Evolutionary conservation across 2,797 vertebrate genomes (phyloP).

Genomic region (Peromyscus eremicus): DNA sequence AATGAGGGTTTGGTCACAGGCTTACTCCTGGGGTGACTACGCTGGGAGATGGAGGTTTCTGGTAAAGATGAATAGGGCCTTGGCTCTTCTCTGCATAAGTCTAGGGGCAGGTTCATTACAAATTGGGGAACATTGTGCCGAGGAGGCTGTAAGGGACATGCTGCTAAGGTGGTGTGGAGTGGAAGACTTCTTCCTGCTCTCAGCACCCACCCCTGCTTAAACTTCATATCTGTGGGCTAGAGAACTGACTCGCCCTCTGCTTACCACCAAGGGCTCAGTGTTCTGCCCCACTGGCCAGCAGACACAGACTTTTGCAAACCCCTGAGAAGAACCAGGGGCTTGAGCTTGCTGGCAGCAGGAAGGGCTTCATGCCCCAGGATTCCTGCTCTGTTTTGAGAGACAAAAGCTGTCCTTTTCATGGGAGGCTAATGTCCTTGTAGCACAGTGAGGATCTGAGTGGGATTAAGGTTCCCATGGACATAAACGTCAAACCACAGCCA

Average conservation of each 20-base stretch:
- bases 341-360: neutral
- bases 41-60: neutral
- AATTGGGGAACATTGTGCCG: fast-evolving
- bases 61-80: neutral
- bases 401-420: neutral
- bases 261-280: neutral
- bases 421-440: neutral
- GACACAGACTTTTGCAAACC: constrained; percentile 11
- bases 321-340: neutral
- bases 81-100: neutral
- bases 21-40: neutral
- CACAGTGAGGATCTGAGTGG: neutral
- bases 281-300: neutral
- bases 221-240: neutral
- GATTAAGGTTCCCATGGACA: neutral
- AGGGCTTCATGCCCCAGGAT: neutral
- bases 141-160: fast-evolving
- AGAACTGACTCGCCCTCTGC: neutral
- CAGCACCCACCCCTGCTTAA: neutral
- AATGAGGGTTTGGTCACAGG: neutral
- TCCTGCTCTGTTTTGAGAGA: neutral
- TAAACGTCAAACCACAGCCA: neutral
- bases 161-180: neutral
- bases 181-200: neutral
- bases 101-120: neutral